Evolutionary conservation across 1,140 invertebrate genomes (phyloP).

Genomic region (Teleogryllus occipitalis): DNA sequence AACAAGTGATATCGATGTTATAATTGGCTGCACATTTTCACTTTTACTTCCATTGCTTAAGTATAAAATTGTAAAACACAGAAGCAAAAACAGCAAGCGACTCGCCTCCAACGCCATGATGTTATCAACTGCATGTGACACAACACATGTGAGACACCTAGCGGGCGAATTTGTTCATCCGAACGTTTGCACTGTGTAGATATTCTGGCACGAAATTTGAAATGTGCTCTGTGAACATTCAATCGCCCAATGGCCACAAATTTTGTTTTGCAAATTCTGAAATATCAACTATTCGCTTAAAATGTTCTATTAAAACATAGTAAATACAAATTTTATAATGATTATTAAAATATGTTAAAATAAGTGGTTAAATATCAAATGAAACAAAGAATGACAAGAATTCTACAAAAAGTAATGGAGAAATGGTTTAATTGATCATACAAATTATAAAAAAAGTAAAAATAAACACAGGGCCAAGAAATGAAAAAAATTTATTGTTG

Average conservation of each 20-base stretch:
- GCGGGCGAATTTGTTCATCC: not conserved
- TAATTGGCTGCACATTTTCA: not conserved
- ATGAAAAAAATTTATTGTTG: no score
- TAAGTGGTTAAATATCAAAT: no score
- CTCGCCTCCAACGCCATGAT: constrained; percentile 17
- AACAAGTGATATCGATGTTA: constrained; percentile 13
- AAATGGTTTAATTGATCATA: no score
- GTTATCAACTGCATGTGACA: constrained; percentile 9
- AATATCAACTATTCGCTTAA: no score
- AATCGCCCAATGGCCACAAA: not conserved
- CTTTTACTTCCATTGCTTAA: not conserved
- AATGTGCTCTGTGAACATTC: not conserved
- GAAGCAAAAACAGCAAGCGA: not conserved
- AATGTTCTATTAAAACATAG: no score
- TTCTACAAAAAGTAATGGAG: no score
- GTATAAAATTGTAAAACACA: constrained; percentile 13
- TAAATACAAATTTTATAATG: no score
- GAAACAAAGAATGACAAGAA: no score
- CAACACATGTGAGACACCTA: constrained; percentile 5
- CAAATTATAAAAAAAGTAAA: no score
- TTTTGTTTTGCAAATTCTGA: no score
- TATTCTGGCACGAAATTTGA: not conserved
- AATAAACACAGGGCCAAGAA: no score
- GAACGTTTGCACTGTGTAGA: not conserved
- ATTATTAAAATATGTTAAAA: no score